Base-by-base conservation (phyloP, 2,797 vertebrate species). In the Cynopterus sphinx region DNA sequence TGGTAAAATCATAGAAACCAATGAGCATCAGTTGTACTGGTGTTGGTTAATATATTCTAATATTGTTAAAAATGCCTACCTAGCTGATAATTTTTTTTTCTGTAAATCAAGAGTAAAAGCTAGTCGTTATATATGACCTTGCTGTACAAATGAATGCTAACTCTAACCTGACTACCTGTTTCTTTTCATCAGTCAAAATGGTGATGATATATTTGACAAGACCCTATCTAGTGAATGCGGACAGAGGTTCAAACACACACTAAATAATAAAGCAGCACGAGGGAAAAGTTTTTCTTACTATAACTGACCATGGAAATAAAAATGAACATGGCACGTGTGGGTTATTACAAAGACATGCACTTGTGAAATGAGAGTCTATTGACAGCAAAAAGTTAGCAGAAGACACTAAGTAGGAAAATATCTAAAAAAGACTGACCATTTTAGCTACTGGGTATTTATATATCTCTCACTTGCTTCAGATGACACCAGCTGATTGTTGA, bases 341-440 rank as follows among this genome's bases (percentile, higher is more conserved):
- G 70, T 88, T 87, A 87, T 82, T 81, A 81, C 63, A 92, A 81
- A 94, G 85, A 95, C 91, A 90, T 84, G 87, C 73, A 91, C 73
- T 87, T 57, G 36, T 57, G 93, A 41, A 81, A 97, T 96, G 96
- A 73, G 41, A 0, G 2, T 93, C 95, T 95, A 91, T 9, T 11
- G 73, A 95, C 49, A 89, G 71, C 39, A 89, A 86, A 93, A 95
- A 79, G 16, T 85, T 95, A 93, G 43, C 86, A 94, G 78, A 57
- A 96, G 85, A 98, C 67, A 90, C 46, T 87, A 96, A 88, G 2
- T 1, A 94, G 74, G 91, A 97, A 97, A 97, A 96, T 93, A 41
- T 74, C 97, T 79, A 78, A 93, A 96, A 95, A 95, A 68, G 91
- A 91, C 96, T 39, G 94, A 87, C 68, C 88, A 57, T 77, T 92